Conservation (phyloP, 2,113 vertebrate species). For the Thamnophis sirtalis region DNA sequence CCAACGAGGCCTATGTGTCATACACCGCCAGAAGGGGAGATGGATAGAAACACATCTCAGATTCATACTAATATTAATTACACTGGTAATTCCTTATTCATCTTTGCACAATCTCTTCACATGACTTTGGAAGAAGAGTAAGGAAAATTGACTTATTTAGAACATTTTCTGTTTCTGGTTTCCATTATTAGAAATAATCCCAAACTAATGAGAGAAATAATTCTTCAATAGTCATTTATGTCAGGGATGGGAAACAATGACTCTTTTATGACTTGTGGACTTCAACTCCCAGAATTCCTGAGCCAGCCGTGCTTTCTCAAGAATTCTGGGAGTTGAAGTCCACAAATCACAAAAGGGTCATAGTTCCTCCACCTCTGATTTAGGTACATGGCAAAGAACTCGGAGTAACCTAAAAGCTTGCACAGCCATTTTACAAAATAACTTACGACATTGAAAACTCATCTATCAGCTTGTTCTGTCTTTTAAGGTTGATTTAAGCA, state of each 20-base stretch:
- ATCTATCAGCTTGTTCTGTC: neutral
- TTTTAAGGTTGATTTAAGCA: neutral
- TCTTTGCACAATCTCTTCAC: neutral
- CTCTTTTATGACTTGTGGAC: neutral
- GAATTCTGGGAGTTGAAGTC: neutral
- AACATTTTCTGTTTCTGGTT: neutral
- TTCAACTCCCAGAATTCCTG: neutral
- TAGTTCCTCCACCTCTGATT: neutral
- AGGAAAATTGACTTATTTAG: neutral
- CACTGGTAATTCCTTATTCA: neutral
- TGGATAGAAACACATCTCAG: too few species aligned
- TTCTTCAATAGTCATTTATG: neutral
- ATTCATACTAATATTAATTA: neutral
- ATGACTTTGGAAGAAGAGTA: neutral
- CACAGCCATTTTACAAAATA: neutral
- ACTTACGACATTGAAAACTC: neutral
- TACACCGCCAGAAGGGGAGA: neutral
- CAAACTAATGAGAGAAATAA: neutral
- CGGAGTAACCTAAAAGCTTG: neutral
- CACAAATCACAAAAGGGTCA: neutral
- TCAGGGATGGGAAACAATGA: neutral
- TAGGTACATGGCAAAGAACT: neutral
- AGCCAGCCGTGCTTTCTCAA: neutral
- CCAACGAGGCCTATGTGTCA: neutral
- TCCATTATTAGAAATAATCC: neutral